These are phyloP conservation scores for Mythimna impura DNA, from an alignment of 2,888 invertebrate species.

Conservation along the genomic window DNA sequence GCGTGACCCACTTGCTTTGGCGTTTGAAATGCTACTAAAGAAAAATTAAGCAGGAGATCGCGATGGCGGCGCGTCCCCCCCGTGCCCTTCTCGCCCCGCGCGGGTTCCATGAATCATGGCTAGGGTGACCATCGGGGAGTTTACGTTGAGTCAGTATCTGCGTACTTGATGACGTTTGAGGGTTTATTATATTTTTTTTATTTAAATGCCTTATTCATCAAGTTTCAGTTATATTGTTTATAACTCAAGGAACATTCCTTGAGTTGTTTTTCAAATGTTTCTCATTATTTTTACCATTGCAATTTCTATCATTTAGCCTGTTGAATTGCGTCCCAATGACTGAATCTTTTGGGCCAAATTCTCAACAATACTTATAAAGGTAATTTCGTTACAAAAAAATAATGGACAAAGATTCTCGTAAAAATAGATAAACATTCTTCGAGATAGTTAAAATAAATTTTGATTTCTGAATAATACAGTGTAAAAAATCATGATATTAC, in stretches of 20 bases:
- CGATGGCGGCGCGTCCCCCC: constrained; percentile 82
- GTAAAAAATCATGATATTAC: not conserved
- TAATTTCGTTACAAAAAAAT: not conserved
- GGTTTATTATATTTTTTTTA: not conserved
- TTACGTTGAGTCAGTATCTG: constrained; percentile 52
- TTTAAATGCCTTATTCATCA: not conserved
- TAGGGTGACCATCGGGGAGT: constrained; percentile 70
- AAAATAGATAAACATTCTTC: no score
- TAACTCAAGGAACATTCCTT: no score
- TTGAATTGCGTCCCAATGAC: not conserved
- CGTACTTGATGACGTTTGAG: constrained; percentile 7
- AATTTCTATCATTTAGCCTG: not conserved
- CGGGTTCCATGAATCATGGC: constrained; percentile 74
- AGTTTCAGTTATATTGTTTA: not conserved
- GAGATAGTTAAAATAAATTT: not conserved
- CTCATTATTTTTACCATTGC: not conserved
- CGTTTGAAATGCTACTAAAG: constrained; percentile 82
- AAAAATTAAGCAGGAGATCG: constrained; percentile 80
- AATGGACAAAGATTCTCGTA: not conserved
- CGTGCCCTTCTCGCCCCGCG: constrained; percentile 67
- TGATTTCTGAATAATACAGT: not conserved
- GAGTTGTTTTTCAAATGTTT: no score
- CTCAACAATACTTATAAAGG: not conserved
- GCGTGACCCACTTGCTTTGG: constrained; percentile 64
- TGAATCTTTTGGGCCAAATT: not conserved